Conservation (phyloP, 2,113 vertebrate genomes). For the Hippocampus guttulatus region DNA sequence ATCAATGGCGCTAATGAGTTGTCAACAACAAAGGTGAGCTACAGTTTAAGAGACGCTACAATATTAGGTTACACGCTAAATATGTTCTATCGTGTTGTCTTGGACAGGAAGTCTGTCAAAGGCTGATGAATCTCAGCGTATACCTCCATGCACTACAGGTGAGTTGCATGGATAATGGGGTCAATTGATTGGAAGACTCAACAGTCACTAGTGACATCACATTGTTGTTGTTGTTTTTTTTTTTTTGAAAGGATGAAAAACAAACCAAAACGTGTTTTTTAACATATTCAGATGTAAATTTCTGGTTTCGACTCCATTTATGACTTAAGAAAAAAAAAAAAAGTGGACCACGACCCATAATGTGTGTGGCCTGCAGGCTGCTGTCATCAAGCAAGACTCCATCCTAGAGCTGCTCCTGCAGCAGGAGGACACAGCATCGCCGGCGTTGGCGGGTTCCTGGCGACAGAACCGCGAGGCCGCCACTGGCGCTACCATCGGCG, state of each 20-base stretch:
- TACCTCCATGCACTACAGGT: constrained; percentile 86
- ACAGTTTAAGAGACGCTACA: not conserved
- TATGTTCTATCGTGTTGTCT: not conserved
- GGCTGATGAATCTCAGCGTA: constrained; percentile 77
- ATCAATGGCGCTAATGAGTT: constrained; percentile 78
- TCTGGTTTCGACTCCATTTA: too few species aligned
- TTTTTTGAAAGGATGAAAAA: too few species aligned
- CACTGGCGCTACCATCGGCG: constrained; percentile 58
- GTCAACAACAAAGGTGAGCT: constrained; percentile 68
- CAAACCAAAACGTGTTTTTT: too few species aligned
- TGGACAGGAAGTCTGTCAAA: constrained; percentile 77
- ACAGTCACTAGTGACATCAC: too few species aligned
- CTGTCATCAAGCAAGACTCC: constrained; percentile 82
- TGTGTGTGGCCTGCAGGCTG: constrained; percentile 60
- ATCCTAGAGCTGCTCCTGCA: constrained; percentile 76
- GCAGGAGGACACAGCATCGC: constrained; percentile 61
- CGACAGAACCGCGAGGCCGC: constrained; percentile 32
- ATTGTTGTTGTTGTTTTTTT: too few species aligned
- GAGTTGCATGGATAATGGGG: constrained; percentile 15
- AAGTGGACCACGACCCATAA: not conserved
- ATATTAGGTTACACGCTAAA: not conserved
- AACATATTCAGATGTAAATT: too few species aligned
- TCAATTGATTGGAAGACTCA: too few species aligned
- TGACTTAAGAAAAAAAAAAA: too few species aligned
- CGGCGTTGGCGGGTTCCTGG: constrained; percentile 53